phyloP scores from a whole-genome alignment of 2,797 vertebrate species.

The Peromyscus eremicus region DNA sequence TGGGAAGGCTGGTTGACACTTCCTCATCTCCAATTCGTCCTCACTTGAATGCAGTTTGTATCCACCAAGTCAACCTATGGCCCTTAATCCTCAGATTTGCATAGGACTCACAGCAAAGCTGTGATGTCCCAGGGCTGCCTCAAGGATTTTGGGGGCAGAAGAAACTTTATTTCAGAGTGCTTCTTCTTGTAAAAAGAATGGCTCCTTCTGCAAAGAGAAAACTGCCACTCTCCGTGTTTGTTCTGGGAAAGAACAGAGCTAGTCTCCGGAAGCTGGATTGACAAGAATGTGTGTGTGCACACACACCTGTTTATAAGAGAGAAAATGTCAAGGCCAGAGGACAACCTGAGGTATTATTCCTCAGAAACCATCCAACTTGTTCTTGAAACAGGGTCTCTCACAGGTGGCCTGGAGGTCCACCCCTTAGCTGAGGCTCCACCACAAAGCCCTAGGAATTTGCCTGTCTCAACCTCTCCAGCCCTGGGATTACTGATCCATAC shows the following conservation, averaged over 20 bases:
- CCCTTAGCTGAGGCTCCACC: background rate
- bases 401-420: background rate
- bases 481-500: background rate
- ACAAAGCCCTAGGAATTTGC: background rate
- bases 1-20: too few species aligned
- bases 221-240: background rate
- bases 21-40: too few species aligned
- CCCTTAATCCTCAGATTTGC: too few species aligned
- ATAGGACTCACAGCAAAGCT: background rate
- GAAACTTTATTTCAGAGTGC: background rate
- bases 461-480: background rate
- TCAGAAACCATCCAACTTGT: background rate
- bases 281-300: background rate
- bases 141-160: too few species aligned
- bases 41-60: background rate
- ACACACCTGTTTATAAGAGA: background rate
- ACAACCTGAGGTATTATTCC: background rate
- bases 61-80: background rate
- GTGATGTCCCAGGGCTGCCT: rapidly evolving
- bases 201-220: background rate
- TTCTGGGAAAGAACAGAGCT: background rate
- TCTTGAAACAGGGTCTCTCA: background rate
- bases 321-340: background rate
- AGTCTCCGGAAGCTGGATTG: background rate
- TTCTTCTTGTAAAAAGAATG: background rate